Evolutionary conservation across 2,797 vertebrate genomes (phyloP), one percentile per base, ranked within the genome.

Genomic region (Ceyx erithaca): DNA sequence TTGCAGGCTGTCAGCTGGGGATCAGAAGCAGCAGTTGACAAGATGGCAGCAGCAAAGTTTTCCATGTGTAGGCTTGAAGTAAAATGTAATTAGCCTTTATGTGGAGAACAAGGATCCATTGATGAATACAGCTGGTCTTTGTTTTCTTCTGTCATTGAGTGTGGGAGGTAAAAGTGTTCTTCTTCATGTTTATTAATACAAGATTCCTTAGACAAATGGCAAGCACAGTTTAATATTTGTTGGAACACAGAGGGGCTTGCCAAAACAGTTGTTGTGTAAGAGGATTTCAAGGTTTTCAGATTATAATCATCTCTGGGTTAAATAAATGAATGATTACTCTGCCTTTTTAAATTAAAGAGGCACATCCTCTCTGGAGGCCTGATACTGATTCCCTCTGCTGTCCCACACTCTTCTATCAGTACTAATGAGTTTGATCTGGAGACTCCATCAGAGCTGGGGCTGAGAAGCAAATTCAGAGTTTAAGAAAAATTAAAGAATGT

Each of bases 41-140:
- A 96, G 95, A 97, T 92, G 91, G 97, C 97, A 93, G 96, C 96
- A 86, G 97, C 96, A 95, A 98, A 98, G 98, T 98, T 98, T 98
- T 98, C 98, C 98, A 97, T 98, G 98, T 98, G 97, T 98, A 98
- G 98, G 98, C 97, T 98, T 98, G 98, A 98, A 98, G 97, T 97
- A 97, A 98, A 98, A 98, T 97, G 97, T 98, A 98, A 98, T 98
- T 98, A 98, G 98, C 97, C 98, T 98, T 98, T 98, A 97, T 98
- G 97, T 96, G 96, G 96, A 95, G 98, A 98, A 98, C 98, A 98
- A 98, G 98, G 98, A 97, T 97, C 97, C 98, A 98, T 98, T 98
- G 98, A 98, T 98, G 98, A 98, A 97, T 97, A 98, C 98, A 98
- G 98, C 98, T 98, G 97, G 97, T 96, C 98, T 98, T 98, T 98